Base-by-base conservation (phyloP, 2,797 vertebrate genomes). In the Enteromius paludinosus region DNA sequence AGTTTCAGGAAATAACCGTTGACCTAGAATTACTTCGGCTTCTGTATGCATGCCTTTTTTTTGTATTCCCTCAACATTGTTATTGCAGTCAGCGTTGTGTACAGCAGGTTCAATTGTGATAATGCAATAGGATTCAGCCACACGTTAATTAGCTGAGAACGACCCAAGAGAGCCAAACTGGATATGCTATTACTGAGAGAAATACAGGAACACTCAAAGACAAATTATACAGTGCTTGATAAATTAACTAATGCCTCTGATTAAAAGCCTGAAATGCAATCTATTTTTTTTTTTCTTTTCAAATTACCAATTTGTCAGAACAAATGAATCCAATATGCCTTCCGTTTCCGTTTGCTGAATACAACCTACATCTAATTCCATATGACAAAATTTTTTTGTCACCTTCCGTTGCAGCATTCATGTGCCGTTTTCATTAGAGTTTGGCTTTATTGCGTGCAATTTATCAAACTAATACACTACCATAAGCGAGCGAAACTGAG, bases 221-320 rank as follows among this genome's bases (percentile, higher is more conserved):
- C 84, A 86, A 90, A 90, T 89, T 89, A 89, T 88, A 90, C 86
- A 88, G 79, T 72, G 82, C 85, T 86, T 89, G 88, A 90, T 90
- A 89, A 91, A 90, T 89, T 87, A 90, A 88, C 88, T 88, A 89
- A 89, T 90, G 89, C 85, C 82, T 79, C 87, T 90, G 89, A 90
- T 91, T 91, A 90, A 91, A 90, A 71, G 84, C 83, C 80, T 82
- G 81, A 87, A 90, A 90, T 84, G 85, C 89, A 89, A 89, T 90
- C 84, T 83, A 47, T 85, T 87, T 83, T 87, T 86, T 54, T 68
- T 77, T 86, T 83, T 81, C 47, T 84, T 82, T 81, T 83, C 83
- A 86, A 87, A 86, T 89, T 88, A 88, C 83, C 85, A 87, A 86
- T 89, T 87, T 86, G 82, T 88, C 82, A 84, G 84, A 86, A 87